Percentiles rank a stretch among this genome's conserved stretches.
Conservation (phyloP, 2,113 vertebrate species). For the Ellobius talpinus region DNA sequence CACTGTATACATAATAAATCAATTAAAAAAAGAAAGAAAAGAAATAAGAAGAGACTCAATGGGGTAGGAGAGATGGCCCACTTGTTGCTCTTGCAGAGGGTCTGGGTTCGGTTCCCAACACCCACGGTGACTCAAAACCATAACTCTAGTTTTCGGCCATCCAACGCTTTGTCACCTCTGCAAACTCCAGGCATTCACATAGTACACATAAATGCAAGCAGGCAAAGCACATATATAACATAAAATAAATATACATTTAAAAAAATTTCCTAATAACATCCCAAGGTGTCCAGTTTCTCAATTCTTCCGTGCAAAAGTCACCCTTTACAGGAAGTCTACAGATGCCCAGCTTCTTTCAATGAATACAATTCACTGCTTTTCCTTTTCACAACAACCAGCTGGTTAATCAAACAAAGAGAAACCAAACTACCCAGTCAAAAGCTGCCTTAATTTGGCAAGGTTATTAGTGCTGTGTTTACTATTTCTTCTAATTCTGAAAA, state of each 20-base stretch:
- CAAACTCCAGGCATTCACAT: not conserved
- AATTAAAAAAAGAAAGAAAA: not conserved
- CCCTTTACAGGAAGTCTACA: constrained; percentile 77
- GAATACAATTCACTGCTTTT: constrained; percentile 63
- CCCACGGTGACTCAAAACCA: not conserved
- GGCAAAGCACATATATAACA: not conserved
- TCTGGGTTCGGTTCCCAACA: not conserved
- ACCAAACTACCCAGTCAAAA: constrained; percentile 65
- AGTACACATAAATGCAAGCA: not conserved
- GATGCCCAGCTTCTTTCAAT: constrained; percentile 76
- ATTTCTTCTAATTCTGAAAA: constrained; percentile 65
- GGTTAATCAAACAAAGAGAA: constrained; percentile 64
- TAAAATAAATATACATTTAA: not conserved
- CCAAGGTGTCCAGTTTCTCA: constrained; percentile 76
- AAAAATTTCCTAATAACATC: constrained; percentile 72
- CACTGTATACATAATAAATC: no score
- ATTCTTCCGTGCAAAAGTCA: constrained; percentile 78
- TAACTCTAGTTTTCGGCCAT: not conserved
- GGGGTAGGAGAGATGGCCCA: not conserved
- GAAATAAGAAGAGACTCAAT: not conserved
- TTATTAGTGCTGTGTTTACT: constrained; percentile 76
- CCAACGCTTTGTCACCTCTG: not conserved
- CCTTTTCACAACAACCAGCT: constrained; percentile 77
- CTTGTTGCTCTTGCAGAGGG: not conserved
- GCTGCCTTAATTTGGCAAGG: constrained; percentile 75